These are phyloP conservation scores for Cygnus buccinator DNA, from an alignment of 2,113 vertebrate species.

Conservation along the genomic window DNA sequence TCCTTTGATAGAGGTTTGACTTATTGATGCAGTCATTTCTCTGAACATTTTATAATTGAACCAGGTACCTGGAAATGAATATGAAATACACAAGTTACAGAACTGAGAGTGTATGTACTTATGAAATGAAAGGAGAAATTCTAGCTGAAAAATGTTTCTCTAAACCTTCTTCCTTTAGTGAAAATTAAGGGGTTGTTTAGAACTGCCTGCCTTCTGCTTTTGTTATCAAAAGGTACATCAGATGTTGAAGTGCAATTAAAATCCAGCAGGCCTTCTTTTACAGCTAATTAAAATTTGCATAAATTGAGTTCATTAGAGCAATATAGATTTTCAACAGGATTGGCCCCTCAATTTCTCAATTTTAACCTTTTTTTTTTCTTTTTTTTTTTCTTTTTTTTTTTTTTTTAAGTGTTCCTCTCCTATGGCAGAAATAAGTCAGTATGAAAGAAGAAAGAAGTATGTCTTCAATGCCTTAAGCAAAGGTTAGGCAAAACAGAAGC, in stretches of 20 bases:
- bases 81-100: not conserved
- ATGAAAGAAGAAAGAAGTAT: not conserved
- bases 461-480: not conserved
- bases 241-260: slow-evolving; percentile 29
- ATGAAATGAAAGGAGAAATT: not conserved
- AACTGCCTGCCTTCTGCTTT: not conserved
- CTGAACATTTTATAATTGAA: not conserved
- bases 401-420: too few relatives aligned
- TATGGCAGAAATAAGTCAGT: not conserved
- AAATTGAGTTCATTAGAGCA: not conserved
- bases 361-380: not conserved
- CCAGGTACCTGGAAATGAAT: slow-evolving; percentile 3
- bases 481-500: not conserved
- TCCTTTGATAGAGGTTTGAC: not conserved
- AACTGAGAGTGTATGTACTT: not conserved
- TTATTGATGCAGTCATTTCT: not conserved
- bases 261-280: not conserved
- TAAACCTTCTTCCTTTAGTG: not conserved
- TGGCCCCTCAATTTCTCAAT: not conserved
- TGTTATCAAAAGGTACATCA: slow-evolving; percentile 10
- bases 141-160: not conserved
- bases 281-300: not conserved
- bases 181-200: slow-evolving; percentile 5
- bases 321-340: slow-evolving; percentile 10
- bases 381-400: not conserved